Percentiles rank a stretch among this genome's conserved stretches.
These are phyloP conservation scores for Biston betularia DNA, from an alignment of 2,888 invertebrate species.

Conservation along the genomic window DNA sequence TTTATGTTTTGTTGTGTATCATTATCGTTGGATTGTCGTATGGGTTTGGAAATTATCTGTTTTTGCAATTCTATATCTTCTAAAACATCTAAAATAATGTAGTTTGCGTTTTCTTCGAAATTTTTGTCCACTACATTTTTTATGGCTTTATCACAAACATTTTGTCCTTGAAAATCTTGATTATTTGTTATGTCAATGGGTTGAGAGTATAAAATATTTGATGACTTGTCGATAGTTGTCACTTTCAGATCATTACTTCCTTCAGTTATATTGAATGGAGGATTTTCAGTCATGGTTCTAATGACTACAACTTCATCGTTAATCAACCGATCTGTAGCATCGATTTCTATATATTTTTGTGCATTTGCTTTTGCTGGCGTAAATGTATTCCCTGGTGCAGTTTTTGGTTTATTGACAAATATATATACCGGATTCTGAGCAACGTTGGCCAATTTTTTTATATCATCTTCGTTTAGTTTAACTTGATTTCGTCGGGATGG, in stretches of 20 bases:
- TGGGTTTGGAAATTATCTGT: too few relatives aligned
- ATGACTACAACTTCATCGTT: not conserved
- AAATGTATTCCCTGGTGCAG: not conserved
- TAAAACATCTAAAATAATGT: not conserved
- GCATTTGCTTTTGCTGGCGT: not conserved
- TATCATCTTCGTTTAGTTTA: not conserved
- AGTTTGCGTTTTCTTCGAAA: not conserved
- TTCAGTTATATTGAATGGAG: not conserved
- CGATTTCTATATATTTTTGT: not conserved
- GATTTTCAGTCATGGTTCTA: not conserved
- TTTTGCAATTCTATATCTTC: not conserved
- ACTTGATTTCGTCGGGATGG: not conserved
- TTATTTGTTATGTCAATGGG: not conserved
- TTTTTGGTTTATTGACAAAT: not conserved
- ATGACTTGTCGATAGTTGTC: not conserved
- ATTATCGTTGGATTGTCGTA: not conserved
- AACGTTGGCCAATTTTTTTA: not conserved
- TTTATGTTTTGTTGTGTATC: not conserved
- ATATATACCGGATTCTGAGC: not conserved
- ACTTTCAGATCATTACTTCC: not conserved
- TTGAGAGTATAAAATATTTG: not conserved
- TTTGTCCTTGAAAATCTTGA: not conserved
- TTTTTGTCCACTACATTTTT: not conserved
- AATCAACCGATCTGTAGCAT: not conserved
- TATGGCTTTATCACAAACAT: not conserved